Base-by-base conservation (phyloP, 1,140 invertebrate genomes). In the Ooceraea biroi region DNA sequence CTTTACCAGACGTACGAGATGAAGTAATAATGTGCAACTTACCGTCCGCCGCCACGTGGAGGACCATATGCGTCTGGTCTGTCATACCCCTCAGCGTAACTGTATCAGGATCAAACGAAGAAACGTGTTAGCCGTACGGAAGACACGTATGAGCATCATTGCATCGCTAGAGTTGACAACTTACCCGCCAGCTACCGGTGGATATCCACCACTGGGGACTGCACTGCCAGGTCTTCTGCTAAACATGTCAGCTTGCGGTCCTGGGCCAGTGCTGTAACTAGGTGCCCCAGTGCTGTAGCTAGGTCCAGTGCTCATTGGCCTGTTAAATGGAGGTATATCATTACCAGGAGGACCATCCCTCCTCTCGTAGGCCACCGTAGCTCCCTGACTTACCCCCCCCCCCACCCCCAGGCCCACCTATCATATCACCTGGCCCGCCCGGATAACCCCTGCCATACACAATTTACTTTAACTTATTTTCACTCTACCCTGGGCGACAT, bases 241-340 rank as follows among this genome's bases (percentile, higher is more conserved):
- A 80, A 94, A 94, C 93, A 94, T 94, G 71, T 94, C 94, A 69
- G 93, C 89, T 91, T 94, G 94, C 69, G 93, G 93, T 88, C 92
- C 93, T 83, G 93, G 93, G 85, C 93, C 94, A 86, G 93, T 92
- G 72, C 91, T 94, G 77, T 94, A 94, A 86, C 90, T 94, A 41
- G 93, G 93, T 74, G 92, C 93, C 73, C 92, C 93, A 80, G 93
- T 93, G 83, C 89, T 94, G 77, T 94, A 94, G 87, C 86, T 93
- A 19, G 93, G 93, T 88, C 92, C 94, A 74, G 92, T 94, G 82
- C 92, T 92, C 88, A 94, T 92, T 80, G 92, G 91, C 91, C 93
- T 94, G 89, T 76, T 85, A 89, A 92, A 92, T 48, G 55, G 71
- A 89, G 63, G 44, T 19, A 84, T 87, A 89, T 90, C 78, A 89